Evolutionary conservation across 1,140 invertebrate genomes (phyloP).

Genomic region (Orius laevigatus): DNA sequence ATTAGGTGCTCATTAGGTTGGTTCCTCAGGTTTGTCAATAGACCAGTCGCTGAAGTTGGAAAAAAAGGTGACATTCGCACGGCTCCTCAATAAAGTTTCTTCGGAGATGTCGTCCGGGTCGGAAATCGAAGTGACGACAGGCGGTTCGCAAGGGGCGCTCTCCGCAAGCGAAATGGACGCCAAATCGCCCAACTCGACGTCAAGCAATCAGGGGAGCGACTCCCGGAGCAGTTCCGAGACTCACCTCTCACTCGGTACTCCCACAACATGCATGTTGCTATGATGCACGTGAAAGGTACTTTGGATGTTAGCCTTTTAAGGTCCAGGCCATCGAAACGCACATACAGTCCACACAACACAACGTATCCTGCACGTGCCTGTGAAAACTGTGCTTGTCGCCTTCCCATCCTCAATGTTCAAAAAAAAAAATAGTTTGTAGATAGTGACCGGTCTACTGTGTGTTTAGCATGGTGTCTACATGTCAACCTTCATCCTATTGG

Average conservation of each 20-base stretch:
- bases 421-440: no score
- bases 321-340: neutral
- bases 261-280: slow-evolving; percentile 13
- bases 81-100: slow-evolving; percentile 50
- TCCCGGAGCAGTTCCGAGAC: slow-evolving; percentile 47
- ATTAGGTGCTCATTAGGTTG: no score
- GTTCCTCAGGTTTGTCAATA: neutral
- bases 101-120: slow-evolving; percentile 53
- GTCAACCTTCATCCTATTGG: neutral
- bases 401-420: neutral
- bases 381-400: neutral
- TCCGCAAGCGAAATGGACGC: slow-evolving; percentile 1
- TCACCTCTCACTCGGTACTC: slow-evolving; percentile 23
- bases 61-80: slow-evolving; percentile 59
- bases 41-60: slow-evolving; percentile 36
- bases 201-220: slow-evolving; percentile 45
- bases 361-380: neutral
- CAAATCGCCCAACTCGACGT: slow-evolving; percentile 18
- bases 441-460: neutral
- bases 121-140: slow-evolving; percentile 31
- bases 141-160: neutral
- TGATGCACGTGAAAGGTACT: neutral
- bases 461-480: slow-evolving; percentile 5
- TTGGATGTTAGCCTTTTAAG: no score
- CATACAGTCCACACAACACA: neutral